Base-by-base conservation (phyloP, 92 coral and sea anemone species). In the Pocillopora grandis region DNA sequence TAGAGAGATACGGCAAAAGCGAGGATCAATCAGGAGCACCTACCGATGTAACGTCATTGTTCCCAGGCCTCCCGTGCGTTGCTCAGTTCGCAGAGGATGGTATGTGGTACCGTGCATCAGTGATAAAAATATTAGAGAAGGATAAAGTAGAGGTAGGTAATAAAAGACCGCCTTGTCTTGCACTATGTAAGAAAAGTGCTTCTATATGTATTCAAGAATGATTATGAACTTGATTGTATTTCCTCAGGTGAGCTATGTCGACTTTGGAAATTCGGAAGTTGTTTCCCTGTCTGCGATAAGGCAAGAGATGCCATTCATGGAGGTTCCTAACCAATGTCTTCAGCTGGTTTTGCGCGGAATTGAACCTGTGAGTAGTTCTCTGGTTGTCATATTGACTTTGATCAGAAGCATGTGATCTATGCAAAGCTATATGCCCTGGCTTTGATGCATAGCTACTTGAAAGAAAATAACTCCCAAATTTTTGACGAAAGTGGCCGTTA, bases 241-340 rank as follows among this genome's bases (percentile, higher is more conserved):
- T 75, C 31, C 33, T 21, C 85, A 94, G 97, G 98, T 96, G 58
- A 95, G 90, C 77, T 96, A 96, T 71, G 82, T 96, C 72, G 99
- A 96, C 80, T 96, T 96, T 57, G 99, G 99, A 2, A 96, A 96
- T 85, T 89, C 95, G n/a, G 99, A 94, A 60, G 87, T 90, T 36
- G 86, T 96, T 63, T 77, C 92, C 10, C 77, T 92, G 70, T 85
- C 93, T 14, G 88, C 95, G 1, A 66, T 96, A 70, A 84, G 95
- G 49, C 88, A 87, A 62, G 93, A 94, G 18, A 91, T 88, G 57
- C 92, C 95, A 12, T 93, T 95, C 66, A 84, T 96, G 80, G 89
- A 92, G 33, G 87, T 90, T 2, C 98, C 99, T 13, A 90, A 91
- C 75, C 99, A 96, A 84, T 96, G 96, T 52, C 82, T 96, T 27